Evolutionary conservation across 2,797 vertebrate genomes (phyloP).

Genomic region (Artibeus lituratus): DNA sequence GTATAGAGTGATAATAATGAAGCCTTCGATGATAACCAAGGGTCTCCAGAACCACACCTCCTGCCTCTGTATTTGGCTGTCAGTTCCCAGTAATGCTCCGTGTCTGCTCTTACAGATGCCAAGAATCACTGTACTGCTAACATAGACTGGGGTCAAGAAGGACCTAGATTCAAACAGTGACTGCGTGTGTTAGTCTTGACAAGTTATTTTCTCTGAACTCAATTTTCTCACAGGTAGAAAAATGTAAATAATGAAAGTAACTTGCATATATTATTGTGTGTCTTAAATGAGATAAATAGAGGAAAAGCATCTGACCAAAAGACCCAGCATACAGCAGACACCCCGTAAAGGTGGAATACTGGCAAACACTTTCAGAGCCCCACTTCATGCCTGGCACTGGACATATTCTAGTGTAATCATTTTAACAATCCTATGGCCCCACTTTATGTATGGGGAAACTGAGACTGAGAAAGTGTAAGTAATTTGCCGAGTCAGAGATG

Average conservation of each 20-base stretch:
- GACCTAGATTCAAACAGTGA: not conserved
- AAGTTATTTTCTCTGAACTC: not conserved
- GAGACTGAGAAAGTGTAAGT: not conserved
- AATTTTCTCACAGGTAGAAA: not conserved
- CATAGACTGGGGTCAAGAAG: not conserved
- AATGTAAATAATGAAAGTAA: not conserved
- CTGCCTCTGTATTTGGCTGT: not conserved
- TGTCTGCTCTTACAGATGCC: not conserved
- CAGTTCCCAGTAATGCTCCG: not conserved
- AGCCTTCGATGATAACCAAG: not conserved
- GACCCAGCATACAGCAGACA: accelerated
- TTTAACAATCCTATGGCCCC: not conserved
- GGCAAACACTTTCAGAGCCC: not conserved
- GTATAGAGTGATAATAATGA: not conserved
- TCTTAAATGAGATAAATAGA: not conserved
- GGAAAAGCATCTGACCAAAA: not conserved
- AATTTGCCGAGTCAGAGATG: not conserved
- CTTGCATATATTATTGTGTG: not conserved
- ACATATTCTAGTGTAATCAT: not conserved
- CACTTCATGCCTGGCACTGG: not conserved
- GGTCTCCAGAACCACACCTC: not conserved
- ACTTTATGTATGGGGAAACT: not conserved
- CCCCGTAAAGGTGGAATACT: not conserved
- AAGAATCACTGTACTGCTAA: not conserved
- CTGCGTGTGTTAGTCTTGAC: not conserved